phyloP scores from a whole-genome alignment of 1,140 invertebrate species.

The Lepidurus couesii region DNA sequence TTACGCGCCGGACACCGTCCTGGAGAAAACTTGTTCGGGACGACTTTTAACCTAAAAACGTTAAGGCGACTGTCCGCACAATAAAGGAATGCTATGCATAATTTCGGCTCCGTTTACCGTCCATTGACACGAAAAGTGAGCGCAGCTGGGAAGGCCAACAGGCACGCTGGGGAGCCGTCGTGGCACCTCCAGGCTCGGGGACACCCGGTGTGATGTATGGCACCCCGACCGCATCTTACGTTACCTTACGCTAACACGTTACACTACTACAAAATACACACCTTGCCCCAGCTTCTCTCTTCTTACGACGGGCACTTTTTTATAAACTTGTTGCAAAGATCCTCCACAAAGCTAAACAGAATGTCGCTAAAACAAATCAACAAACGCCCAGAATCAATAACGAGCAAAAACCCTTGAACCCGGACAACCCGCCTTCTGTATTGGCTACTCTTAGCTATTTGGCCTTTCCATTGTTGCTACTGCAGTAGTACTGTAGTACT shows the following conservation, averaged over 20 bases:
- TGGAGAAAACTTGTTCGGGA: too few species aligned
- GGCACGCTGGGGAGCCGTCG: constrained; percentile 7
- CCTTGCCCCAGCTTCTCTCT: background rate
- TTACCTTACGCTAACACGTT: constrained; percentile 19
- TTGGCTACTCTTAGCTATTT: too few species aligned
- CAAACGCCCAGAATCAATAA: too few species aligned
- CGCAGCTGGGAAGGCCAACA: constrained; percentile 20
- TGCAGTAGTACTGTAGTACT: too few species aligned
- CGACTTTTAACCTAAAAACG: background rate
- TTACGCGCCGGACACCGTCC: too few species aligned
- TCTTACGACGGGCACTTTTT: too few species aligned
- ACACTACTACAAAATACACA: constrained; percentile 22
- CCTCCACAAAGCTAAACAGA: too few species aligned
- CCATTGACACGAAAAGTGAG: constrained; percentile 18
- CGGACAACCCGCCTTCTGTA: too few species aligned
- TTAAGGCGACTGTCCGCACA: background rate
- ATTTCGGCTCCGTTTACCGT: constrained; percentile 21
- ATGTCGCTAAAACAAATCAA: too few species aligned
- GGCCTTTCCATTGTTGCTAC: too few species aligned
- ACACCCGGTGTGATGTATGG: constrained; percentile 13
- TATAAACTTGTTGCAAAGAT: too few species aligned
- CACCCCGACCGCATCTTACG: constrained; percentile 16
- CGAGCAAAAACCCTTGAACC: too few species aligned
- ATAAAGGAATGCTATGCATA: constrained; percentile 22
- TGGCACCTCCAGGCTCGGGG: background rate